Conservation (phyloP, 2,888 invertebrate genomes). For the Eudemis profundana region DNA sequence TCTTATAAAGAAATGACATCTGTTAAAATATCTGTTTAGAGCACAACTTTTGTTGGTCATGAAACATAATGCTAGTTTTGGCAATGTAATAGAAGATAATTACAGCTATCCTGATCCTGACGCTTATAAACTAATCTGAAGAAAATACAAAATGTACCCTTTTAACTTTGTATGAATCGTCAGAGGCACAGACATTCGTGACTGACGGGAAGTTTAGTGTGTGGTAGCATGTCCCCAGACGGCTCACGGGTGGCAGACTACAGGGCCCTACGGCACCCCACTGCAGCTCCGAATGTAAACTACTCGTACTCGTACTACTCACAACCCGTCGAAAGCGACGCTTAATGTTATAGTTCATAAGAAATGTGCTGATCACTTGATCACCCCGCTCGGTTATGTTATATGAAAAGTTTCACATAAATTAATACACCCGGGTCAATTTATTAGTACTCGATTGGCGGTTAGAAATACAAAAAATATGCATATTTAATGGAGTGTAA, state of each 20-base stretch:
- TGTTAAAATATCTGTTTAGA: background rate
- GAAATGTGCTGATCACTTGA: constrained; percentile 70
- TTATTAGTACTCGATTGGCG: background rate
- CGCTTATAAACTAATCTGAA: no score
- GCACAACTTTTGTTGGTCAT: background rate
- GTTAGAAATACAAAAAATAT: background rate
- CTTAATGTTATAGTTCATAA: constrained; percentile 74
- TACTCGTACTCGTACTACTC: constrained; percentile 59
- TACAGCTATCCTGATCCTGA: no score
- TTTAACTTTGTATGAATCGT: no score
- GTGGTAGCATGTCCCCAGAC: constrained; percentile 23
- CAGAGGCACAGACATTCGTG: no score
- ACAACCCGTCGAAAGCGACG: constrained; percentile 67
- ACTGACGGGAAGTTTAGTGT: no score
- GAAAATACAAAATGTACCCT: no score
- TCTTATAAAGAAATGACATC: no score
- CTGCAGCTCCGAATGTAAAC: constrained; percentile 63
- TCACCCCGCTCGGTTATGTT: constrained; percentile 55
- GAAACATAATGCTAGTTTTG: no score
- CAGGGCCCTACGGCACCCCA: constrained; percentile 50
- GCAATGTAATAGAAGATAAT: no score
- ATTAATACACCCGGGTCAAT: background rate
- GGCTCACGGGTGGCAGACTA: constrained; percentile 35
- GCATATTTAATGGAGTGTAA: background rate
- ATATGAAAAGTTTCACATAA: constrained; percentile 17